Conservation (phyloP, 2,113 vertebrate genomes). For the Petroica traversi region DNA sequence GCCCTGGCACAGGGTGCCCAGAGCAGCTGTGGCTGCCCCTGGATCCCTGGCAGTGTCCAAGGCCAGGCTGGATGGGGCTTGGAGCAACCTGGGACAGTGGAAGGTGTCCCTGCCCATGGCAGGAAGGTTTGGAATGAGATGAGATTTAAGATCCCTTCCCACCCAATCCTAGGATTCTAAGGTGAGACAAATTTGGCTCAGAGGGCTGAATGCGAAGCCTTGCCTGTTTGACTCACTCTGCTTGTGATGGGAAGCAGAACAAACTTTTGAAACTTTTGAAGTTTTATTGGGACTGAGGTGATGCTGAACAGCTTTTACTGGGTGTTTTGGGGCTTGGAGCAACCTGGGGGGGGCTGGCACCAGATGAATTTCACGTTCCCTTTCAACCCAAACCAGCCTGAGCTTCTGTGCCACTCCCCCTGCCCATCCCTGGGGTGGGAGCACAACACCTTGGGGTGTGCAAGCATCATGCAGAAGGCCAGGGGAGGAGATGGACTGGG, state of each 20-base stretch:
- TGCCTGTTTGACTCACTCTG: neutral
- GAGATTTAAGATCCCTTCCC: neutral
- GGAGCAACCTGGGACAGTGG: accelerated
- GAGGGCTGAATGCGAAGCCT: accelerated
- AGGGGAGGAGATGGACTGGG: neutral
- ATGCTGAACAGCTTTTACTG: neutral
- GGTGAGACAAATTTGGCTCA: neutral
- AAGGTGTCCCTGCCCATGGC: accelerated
- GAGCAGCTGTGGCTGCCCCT: neutral
- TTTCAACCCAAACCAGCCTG: neutral
- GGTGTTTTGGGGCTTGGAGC: neutral
- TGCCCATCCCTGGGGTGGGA: neutral
- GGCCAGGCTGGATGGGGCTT: accelerated
- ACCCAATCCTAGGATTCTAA: neutral
- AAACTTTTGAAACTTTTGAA: neutral
- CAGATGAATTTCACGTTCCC: neutral
- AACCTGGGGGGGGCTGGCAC: neutral
- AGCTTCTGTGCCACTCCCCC: neutral
- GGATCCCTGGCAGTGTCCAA: neutral
- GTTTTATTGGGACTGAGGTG: neutral
- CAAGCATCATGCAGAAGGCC: accelerated
- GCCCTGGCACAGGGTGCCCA: neutral
- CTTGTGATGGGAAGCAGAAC: neutral
- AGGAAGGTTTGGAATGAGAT: neutral
- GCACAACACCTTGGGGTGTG: accelerated